These are phyloP conservation scores for Petrocephalus zakoni DNA, from an alignment of 2,113 vertebrate genomes.

Conservation along the genomic window DNA sequence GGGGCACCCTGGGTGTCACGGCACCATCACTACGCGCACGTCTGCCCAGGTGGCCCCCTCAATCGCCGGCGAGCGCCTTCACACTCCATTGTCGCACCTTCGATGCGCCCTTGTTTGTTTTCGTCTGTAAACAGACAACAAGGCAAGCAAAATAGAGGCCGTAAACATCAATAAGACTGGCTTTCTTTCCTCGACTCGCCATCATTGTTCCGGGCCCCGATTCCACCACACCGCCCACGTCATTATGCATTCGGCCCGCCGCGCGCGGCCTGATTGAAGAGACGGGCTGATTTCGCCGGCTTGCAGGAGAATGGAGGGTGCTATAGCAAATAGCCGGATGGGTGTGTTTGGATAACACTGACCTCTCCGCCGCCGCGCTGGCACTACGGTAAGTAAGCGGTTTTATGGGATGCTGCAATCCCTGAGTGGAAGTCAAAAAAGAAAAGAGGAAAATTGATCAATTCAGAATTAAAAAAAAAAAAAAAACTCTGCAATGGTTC, in stretches of 20 bases:
- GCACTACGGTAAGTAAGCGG: conserved; percentile 46
- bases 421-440: conserved; percentile 39
- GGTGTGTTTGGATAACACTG: conserved; percentile 76
- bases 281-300: conserved; percentile 64
- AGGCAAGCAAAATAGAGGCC: conserved; percentile 44
- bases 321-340: conserved; percentile 74
- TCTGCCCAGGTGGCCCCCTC: conserved; percentile 12
- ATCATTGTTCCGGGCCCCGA: conserved; percentile 40
- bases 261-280: conserved; percentile 65
- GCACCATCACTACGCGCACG: neutral
- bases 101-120: conserved; percentile 62
- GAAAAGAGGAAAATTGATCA: conserved; percentile 37
- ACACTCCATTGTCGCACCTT: conserved; percentile 53
- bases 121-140: conserved; percentile 57
- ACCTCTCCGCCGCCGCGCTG: conserved; percentile 57
- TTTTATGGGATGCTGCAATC: conserved; percentile 42
- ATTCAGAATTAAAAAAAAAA: conserved; percentile 42
- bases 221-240: conserved; percentile 42
- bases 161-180: conserved; percentile 41
- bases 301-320: conserved; percentile 68
- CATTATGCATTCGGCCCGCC: conserved; percentile 66
- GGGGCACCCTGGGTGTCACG: neutral
- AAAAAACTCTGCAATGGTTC: conserved; percentile 42
- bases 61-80: conserved; percentile 45
- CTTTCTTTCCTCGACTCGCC: conserved; percentile 7